Evolutionary conservation across 2,113 vertebrate genomes (phyloP), one percentile per base, ranked within the genome.

Genomic region (Lepus europaeus): DNA sequence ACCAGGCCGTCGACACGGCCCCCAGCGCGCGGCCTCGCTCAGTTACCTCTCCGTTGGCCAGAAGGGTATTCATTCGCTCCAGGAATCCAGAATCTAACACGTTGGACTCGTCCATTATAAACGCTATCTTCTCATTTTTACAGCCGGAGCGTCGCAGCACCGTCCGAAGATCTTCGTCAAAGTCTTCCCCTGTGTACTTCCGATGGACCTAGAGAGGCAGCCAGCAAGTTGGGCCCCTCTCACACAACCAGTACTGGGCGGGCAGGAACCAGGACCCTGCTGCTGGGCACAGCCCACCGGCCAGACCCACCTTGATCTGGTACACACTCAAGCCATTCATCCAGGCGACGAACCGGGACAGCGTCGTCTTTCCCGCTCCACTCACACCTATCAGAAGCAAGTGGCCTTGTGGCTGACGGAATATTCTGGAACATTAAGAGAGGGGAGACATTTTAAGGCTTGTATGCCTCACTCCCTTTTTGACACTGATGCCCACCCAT

Each of bases 41-140:
- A 31, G 0, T 95, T 96, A 99, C 99, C 99, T 99, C 99, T 98
- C 99, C 99, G 0, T 99, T 99, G 97, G 99, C 99, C 96, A 99
- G 97, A 53, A 99, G 98, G 4, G 99, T 99, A 96, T 99, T 99
- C 99, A 99, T 99, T 91, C 99, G 99, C 97, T 99, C 99, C 94
- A 99, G 98, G 97, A 99, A 99, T 31, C 99, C 99, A 31, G 99
- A 99, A 95, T 99, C 99, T 61, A 99, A 96, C 27, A 99, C 99
- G 0, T 99, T 99, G 56, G 99, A 99, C 73, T 99, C 99, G 69
- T 99, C 99, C 99, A 99, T 99, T 96, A 99, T 99, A 96, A 99
- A 99, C 0, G 99, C 99, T 19, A 99, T 99, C 97, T 99, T 99
- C 94, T 99, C 99, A 36, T 99, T 99, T 97, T 99, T 99, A 96